Percentiles rank a stretch among this genome's conserved stretches.
Conservation (phyloP, 1,140 invertebrate genomes). For the Oryzaephilus surinamensis region DNA sequence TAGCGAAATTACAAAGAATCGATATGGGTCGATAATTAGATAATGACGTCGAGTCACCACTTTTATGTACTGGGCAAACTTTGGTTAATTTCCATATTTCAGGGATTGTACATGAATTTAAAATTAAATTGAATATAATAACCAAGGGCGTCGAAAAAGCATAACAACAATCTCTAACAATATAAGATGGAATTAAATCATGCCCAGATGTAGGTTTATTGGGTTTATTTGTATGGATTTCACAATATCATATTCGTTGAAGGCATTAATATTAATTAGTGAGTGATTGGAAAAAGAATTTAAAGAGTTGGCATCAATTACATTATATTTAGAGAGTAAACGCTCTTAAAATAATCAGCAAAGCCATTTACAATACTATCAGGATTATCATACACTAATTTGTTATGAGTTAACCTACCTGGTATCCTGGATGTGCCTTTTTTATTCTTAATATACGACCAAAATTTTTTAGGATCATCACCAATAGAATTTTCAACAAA, state of each 20-base stretch:
- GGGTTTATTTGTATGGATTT: neutral
- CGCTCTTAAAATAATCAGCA: slow-evolving; percentile 1
- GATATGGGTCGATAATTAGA: slow-evolving; percentile 2
- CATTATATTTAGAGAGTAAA: neutral
- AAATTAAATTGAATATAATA: neutral
- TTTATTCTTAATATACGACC: neutral
- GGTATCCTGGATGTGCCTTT: neutral
- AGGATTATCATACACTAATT: neutral
- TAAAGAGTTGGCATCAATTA: neutral
- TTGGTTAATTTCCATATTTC: neutral
- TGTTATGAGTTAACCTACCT: neutral
- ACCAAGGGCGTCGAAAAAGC: neutral
- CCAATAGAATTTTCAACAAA: neutral
- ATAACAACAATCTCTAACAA: neutral
- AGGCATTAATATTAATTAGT: neutral
- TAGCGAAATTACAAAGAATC: neutral
- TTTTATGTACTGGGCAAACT: neutral
- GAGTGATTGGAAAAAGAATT: neutral
- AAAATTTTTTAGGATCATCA: slow-evolving; percentile 2
- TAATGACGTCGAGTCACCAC: neutral
- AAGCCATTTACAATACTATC: neutral
- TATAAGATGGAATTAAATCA: neutral
- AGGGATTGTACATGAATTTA: neutral
- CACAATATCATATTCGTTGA: neutral
- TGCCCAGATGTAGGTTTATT: neutral